These are phyloP conservation scores for Cyanoderma ruficeps DNA, from an alignment of 2,113 vertebrate species.

Conservation along the genomic window DNA sequence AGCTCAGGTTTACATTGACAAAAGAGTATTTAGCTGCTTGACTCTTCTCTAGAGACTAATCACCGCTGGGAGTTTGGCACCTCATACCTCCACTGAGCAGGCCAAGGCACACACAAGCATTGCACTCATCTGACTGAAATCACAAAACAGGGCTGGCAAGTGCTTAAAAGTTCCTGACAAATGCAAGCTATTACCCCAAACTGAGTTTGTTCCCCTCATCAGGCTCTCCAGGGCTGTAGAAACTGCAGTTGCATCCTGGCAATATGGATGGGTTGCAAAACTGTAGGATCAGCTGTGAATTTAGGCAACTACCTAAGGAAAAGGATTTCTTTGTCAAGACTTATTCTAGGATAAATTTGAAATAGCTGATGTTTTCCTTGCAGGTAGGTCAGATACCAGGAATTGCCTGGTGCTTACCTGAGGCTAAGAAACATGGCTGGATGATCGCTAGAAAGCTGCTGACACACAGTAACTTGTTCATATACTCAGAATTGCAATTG, in stretches of 20 bases:
- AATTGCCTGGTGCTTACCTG: not conserved
- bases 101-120: not conserved
- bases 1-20: not conserved
- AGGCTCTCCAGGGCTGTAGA: not conserved
- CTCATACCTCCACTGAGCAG: not conserved
- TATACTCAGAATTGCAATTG: not conserved
- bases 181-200: not conserved
- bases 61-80: not conserved
- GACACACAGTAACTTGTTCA: not conserved
- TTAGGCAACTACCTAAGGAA: not conserved
- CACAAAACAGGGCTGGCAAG: not conserved
- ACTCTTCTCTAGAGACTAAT: not conserved
- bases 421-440: not conserved
- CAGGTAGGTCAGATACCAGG: not conserved
- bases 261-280: not conserved
- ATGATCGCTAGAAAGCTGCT: not conserved
- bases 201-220: not conserved
- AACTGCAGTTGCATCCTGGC: not conserved
- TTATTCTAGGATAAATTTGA: not conserved
- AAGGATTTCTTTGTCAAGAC: not conserved
- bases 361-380: not conserved
- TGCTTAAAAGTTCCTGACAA: not conserved
- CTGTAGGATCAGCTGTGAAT: not conserved
- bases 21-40: slow-evolving; percentile 11
- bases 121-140: not conserved